These are phyloP conservation scores for Sitta carolinensis DNA, from an alignment of 2,797 vertebrate species.

Conservation along the genomic window DNA sequence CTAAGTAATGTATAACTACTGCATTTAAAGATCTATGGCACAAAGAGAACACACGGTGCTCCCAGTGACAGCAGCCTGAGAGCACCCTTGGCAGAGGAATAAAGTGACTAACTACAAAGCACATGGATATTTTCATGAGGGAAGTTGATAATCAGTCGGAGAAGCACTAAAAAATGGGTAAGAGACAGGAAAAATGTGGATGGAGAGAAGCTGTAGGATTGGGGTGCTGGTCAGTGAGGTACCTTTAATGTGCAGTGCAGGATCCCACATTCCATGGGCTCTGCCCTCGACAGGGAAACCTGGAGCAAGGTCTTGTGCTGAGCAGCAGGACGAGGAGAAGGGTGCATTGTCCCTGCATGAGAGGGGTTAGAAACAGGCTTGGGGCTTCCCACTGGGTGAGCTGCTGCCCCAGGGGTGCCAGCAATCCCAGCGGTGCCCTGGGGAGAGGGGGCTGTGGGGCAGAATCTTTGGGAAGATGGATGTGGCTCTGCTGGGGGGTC, in stretches of 20 bases:
- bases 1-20: conserved; percentile 14
- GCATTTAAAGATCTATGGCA: conserved; percentile 33
- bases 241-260: fast-evolving
- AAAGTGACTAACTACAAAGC: conserved; percentile 19
- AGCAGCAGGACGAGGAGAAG: background rate
- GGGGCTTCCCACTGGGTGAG: background rate
- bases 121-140: background rate
- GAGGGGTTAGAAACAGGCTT: background rate
- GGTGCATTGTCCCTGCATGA: fast-evolving
- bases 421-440: fast-evolving
- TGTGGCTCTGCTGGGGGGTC: background rate
- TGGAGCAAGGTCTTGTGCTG: background rate
- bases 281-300: fast-evolving
- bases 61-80: background rate
- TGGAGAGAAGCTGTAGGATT: background rate
- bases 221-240: background rate
- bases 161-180: background rate
- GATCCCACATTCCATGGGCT: fast-evolving
- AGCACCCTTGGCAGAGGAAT: conserved; percentile 31
- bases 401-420: background rate
- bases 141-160: background rate
- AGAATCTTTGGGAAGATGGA: background rate
- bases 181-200: background rate
- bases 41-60: background rate
- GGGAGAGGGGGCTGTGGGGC: fast-evolving